phyloP scores from a whole-genome alignment of 1,140 invertebrate species.

The Thaumatotibia leucotreta region DNA sequence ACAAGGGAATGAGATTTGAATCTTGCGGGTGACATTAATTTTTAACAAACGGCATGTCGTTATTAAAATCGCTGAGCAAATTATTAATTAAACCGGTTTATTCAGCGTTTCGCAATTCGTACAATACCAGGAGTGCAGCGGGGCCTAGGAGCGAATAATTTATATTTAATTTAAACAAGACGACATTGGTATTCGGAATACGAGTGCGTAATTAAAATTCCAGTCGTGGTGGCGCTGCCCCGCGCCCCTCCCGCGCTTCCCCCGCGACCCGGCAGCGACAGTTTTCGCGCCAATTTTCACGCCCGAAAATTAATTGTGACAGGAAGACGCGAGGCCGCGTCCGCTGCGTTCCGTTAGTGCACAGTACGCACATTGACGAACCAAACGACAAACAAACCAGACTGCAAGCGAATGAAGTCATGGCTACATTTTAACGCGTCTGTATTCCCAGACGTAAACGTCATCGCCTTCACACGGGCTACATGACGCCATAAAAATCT shows the following conservation, averaged over 20 bases:
- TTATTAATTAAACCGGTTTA: constrained; percentile 55
- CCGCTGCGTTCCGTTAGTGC: constrained; percentile 57
- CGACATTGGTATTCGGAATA: constrained; percentile 75
- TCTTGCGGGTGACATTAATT: not conserved
- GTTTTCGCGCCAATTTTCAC: constrained; percentile 76
- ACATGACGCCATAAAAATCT: constrained; percentile 2
- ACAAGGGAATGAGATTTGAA: not conserved
- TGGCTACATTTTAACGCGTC: not conserved
- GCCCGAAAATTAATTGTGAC: constrained; percentile 76
- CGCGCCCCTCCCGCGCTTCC: constrained; percentile 18
- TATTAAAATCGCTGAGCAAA: constrained; percentile 6
- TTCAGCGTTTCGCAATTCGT: constrained; percentile 53
- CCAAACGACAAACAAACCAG: not conserved
- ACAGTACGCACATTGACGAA: constrained; percentile 2
- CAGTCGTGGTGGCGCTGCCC: constrained; percentile 52
- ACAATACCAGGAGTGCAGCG: constrained; percentile 57
- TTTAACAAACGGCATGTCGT: not conserved
- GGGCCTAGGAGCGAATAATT: constrained; percentile 70
- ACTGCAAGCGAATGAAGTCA: not conserved
- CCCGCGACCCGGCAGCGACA: constrained; percentile 52
- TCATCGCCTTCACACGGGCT: not conserved
- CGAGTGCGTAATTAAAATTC: constrained; percentile 77
- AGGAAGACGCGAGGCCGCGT: constrained; percentile 73
- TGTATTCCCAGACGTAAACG: not conserved
- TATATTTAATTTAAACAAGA: constrained; percentile 77